These are phyloP conservation scores for Heliconius charithonia DNA, from an alignment of 2,888 invertebrate species.

Conservation along the genomic window DNA sequence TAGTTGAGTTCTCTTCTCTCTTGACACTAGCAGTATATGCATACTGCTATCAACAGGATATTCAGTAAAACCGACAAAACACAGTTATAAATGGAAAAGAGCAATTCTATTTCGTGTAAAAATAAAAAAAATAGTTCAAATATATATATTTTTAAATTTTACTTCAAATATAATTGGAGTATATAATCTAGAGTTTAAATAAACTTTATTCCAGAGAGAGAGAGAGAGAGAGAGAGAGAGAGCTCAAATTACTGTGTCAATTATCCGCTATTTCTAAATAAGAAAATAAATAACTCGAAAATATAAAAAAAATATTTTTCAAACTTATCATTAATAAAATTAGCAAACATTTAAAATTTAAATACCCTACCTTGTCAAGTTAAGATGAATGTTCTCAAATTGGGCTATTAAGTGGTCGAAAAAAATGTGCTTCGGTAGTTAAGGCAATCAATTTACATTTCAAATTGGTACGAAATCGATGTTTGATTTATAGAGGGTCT, in stretches of 20 bases:
- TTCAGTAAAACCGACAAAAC: background rate
- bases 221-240: too few relatives aligned
- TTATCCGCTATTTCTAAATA: too few relatives aligned
- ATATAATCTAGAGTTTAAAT: too few relatives aligned
- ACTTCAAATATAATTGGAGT: too few relatives aligned
- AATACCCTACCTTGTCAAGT: conserved; percentile 20
- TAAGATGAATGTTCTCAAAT: conserved; percentile 16
- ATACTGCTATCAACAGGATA: background rate
- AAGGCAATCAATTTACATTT: conserved; percentile 26
- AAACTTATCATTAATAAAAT: background rate
- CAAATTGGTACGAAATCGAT: conserved; percentile 25
- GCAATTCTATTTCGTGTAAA: background rate
- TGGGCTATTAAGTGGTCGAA: conserved; percentile 24
- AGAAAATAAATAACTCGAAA: too few relatives aligned
- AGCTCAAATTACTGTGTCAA: too few relatives aligned
- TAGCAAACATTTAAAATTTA: conserved; percentile 19
- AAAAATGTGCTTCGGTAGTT: conserved; percentile 9
- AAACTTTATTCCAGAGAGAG: too few relatives aligned
- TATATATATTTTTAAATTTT: too few relatives aligned
- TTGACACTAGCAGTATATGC: too few relatives aligned
- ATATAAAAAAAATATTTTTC: too few relatives aligned
- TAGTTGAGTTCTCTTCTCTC: too few relatives aligned
- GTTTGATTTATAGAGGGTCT: conserved; percentile 16
- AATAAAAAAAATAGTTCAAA: background rate
- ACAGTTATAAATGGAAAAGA: too few relatives aligned